These are phyloP conservation scores for Pachypanchax playfairii DNA, from an alignment of 2,113 vertebrate species.

Conservation along the genomic window DNA sequence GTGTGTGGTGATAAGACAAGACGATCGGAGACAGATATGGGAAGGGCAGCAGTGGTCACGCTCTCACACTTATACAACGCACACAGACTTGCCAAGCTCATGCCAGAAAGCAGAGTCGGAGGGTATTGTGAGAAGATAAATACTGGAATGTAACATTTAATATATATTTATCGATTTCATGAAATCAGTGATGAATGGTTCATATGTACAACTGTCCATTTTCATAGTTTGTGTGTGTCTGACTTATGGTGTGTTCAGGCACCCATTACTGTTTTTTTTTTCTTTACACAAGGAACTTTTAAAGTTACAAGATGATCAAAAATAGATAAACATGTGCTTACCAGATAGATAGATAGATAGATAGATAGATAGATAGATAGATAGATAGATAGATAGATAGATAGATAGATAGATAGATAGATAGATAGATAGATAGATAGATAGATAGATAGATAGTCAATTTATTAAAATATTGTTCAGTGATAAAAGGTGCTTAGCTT, in stretches of 20 bases:
- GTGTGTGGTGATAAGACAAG: conserved; percentile 73
- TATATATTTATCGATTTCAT: conserved; percentile 36
- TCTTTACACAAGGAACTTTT: too few relatives aligned
- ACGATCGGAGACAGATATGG: conserved; percentile 76
- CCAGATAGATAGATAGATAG: too few relatives aligned
- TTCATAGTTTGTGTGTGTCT: conserved; percentile 41
- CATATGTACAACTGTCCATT: conserved; percentile 21
- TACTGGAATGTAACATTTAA: conserved; percentile 27
- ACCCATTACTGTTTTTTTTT: conserved; percentile 68
- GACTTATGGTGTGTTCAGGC: conserved; percentile 32
- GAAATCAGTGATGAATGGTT: conserved; percentile 28
- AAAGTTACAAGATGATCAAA: too few relatives aligned
- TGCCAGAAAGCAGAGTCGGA: conserved; percentile 23
- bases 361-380: too few relatives aligned
- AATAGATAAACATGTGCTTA: too few relatives aligned
- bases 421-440: too few relatives aligned
- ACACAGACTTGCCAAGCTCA: conserved; percentile 26
- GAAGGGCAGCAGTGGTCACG: conserved; percentile 64
- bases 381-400: too few relatives aligned
- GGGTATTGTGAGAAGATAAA: conserved; percentile 22
- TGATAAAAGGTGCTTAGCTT: conserved; percentile 64
- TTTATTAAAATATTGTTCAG: conserved; percentile 37
- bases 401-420: too few relatives aligned
- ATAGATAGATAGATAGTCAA: too few relatives aligned
- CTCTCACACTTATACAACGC: conserved; percentile 28